phyloP scores from a whole-genome alignment of 2,113 vertebrate species.

The Isichthys henryi region DNA sequence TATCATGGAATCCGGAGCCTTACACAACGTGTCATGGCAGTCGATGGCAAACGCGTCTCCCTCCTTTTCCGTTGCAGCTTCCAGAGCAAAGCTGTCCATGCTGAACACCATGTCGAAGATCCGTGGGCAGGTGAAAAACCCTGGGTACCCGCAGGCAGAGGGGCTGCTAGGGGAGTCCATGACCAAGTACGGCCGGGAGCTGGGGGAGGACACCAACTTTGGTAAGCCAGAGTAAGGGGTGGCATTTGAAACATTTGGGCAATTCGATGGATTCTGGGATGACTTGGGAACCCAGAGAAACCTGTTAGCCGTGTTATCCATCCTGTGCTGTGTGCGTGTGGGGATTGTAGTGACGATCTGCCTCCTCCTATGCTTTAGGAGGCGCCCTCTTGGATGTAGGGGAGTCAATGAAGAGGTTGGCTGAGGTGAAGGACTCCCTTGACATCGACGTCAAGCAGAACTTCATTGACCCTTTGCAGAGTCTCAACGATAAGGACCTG shows the following conservation, averaged over 20 bases:
- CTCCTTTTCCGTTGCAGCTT: constrained; percentile 50
- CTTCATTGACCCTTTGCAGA: constrained; percentile 93
- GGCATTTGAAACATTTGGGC: neutral
- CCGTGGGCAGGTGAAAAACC: constrained; percentile 84
- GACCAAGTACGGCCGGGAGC: constrained; percentile 80
- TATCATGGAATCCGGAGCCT: neutral
- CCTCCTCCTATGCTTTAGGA: constrained; percentile 52
- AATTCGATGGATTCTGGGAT: neutral
- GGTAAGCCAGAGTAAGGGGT: constrained; percentile 61
- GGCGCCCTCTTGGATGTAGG: constrained; percentile 82
- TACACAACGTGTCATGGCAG: neutral
- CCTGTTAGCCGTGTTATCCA: neutral
- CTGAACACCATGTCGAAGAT: constrained; percentile 92
- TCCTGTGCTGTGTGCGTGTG: neutral
- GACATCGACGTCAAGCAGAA: constrained; percentile 98
- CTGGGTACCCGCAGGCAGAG: constrained; percentile 87
- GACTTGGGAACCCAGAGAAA: neutral
- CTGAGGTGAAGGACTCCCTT: constrained; percentile 86
- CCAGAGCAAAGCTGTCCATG: constrained; percentile 87
- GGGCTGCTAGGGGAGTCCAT: constrained; percentile 89
- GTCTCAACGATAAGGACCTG: constrained; percentile 88
- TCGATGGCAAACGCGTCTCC: neutral
- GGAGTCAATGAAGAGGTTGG: constrained; percentile 86
- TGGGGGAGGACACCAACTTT: constrained; percentile 85
- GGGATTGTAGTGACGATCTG: neutral